Evolutionary conservation across 2,888 invertebrate species (phyloP), one percentile per base, ranked within the genome.

Genomic region (Philhelius pedissequus): DNA sequence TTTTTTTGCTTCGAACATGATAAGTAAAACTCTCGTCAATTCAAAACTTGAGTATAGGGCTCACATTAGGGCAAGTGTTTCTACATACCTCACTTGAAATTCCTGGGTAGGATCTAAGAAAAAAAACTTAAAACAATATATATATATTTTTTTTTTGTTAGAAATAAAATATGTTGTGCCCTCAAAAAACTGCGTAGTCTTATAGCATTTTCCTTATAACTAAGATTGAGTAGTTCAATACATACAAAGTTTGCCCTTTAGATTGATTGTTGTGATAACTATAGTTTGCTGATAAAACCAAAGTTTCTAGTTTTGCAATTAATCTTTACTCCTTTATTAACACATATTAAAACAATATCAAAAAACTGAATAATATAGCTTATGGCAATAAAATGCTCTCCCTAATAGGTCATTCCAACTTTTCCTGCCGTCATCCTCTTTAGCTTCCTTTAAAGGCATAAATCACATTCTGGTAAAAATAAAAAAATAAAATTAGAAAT

Each of bases 401-500:
- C 71, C 54, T 30, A 22, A 5, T 8, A 15, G n/a, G n/a, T n/a
- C 4, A 15, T 3, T 15, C 2, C 3, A 1, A 3, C 4, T 9
- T 5, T 9, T 5, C 27, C 4, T 0, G 4, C 4, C 6, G 4
- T 7, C 4, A 6, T n/a, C n/a, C 25, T n/a, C 1, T 2, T 50
- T 9, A n/a, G n/a, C 9, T 15, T 20, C 13, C 18, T 30, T 45
- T 50, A 43, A 56, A 40, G 43, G 27, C 45, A 81, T 81, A 76
- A 81, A 81, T 81, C 81, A 81, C 77, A 45, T 60, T 66, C 52
- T 20, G 52, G 20, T 4, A 2, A n/a, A 27, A 30, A 48, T 48
- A 54, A 54, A 70, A 66, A 70, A 38, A 70, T n/a, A 60, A 70
- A 75, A 75, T 71, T 68, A 81, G 71, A 76, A 71, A 81, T 77